Conservation (phyloP, 2,113 vertebrate species). For the Agapornis roseicollis region DNA sequence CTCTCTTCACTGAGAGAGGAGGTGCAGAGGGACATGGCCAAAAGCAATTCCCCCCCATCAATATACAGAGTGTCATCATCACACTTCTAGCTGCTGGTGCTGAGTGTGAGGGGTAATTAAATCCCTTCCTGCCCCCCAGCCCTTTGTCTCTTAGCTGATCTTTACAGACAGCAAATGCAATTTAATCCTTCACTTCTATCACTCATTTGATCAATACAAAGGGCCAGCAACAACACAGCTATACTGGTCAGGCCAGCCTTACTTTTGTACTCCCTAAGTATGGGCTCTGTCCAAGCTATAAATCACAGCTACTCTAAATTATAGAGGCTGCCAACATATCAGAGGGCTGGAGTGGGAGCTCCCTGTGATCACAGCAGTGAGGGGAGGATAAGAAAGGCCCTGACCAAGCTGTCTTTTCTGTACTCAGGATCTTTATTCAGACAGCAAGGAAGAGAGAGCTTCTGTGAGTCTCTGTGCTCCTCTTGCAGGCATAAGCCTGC, state of each 20-base stretch:
- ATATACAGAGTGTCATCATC: background rate
- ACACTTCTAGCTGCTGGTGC: background rate
- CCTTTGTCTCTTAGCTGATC: background rate
- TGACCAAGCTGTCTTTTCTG: conserved; percentile 10
- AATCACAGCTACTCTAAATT: conserved; percentile 45
- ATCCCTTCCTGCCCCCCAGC: background rate
- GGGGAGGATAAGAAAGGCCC: conserved; percentile 23
- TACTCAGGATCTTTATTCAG: background rate
- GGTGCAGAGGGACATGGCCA: background rate
- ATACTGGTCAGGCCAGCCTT: conserved; percentile 13
- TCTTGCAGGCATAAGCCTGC: background rate
- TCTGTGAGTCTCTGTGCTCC: background rate
- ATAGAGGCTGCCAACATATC: conserved; percentile 41
- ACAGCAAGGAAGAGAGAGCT: background rate
- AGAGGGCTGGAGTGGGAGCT: conserved; percentile 24
- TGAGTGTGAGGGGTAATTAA: conserved; percentile 1
- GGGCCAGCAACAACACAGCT: background rate
- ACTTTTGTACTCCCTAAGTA: conserved; percentile 4
- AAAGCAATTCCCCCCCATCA: background rate
- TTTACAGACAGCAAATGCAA: background rate
- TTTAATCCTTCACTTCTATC: conserved; percentile 22
- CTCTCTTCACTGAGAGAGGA: background rate
- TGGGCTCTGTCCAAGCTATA: conserved; percentile 19
- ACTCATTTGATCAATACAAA: conserved; percentile 41
- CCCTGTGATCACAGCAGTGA: conserved; percentile 25